A percentile compares a stretch with the other conserved stretches of the same genome.
Evolutionary conservation across 2,888 invertebrate genomes (phyloP).

Genomic region (Drosophila ustulata): DNA sequence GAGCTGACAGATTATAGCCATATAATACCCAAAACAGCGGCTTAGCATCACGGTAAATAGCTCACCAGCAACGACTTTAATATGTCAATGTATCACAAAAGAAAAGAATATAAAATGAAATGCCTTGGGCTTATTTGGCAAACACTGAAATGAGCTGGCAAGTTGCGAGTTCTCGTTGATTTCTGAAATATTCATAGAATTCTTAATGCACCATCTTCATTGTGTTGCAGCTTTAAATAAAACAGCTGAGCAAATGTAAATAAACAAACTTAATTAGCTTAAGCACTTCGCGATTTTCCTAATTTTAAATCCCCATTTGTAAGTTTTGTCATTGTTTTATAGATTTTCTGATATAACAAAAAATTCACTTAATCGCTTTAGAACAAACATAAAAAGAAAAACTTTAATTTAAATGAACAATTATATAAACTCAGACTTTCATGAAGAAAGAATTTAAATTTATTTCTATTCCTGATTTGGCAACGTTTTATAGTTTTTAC

Average conservation of each 20-base stretch:
- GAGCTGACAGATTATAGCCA: constrained; percentile 58
- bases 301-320: too few species aligned
- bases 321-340: too few species aligned
- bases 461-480: too few species aligned
- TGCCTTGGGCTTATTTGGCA: constrained; percentile 36
- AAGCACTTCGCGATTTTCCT: background rate
- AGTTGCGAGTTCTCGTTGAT: constrained; percentile 1
- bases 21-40: constrained; percentile 73
- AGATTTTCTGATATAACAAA: too few species aligned
- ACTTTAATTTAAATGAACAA: too few species aligned
- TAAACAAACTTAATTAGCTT: constrained; percentile 26
- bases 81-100: constrained; percentile 50
- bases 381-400: too few species aligned
- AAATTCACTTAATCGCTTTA: too few species aligned
- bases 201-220: background rate
- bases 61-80: constrained; percentile 22
- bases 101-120: constrained; percentile 11
- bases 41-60: constrained; percentile 58
- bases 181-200: background rate
- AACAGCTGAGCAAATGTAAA: constrained; percentile 41
- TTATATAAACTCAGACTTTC: too few species aligned
- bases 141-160: constrained; percentile 33
- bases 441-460: too few species aligned
- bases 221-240: background rate
- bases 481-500: too few species aligned